These are phyloP conservation scores for Antigone vipio DNA, from an alignment of 2,113 vertebrate genomes.

Conservation along the genomic window DNA sequence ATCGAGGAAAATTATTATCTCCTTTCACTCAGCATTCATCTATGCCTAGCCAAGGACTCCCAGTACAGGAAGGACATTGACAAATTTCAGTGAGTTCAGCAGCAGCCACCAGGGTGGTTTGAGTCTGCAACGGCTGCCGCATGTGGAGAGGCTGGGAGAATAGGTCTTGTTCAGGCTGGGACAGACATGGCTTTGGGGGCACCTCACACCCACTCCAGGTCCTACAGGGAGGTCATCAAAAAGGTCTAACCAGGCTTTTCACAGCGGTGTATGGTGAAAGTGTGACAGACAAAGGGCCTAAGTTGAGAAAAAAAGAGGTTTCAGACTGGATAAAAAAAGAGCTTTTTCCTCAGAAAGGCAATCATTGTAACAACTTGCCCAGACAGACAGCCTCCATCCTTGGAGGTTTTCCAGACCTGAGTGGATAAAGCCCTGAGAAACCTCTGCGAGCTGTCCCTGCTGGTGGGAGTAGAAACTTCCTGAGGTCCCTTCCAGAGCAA, in stretches of 20 bases:
- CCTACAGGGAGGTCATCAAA: background rate
- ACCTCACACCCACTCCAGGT: background rate
- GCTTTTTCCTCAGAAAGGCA: background rate
- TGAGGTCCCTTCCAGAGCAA: background rate
- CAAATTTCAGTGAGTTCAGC: background rate
- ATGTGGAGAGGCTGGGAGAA: fast-evolving
- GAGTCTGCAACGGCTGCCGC: background rate
- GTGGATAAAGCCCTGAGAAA: background rate
- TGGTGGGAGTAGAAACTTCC: fast-evolving
- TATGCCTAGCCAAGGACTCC: background rate
- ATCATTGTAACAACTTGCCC: background rate
- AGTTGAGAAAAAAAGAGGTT: background rate
- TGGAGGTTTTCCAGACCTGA: background rate
- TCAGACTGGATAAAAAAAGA: background rate
- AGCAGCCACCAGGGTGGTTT: background rate
- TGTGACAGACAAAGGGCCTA: background rate
- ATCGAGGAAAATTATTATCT: background rate
- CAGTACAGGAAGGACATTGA: background rate
- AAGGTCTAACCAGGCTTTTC: background rate
- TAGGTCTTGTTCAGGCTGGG: background rate
- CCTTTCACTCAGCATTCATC: background rate
- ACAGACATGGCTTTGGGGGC: background rate
- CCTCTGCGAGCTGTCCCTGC: background rate
- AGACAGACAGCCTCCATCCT: background rate
- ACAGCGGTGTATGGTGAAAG: background rate